Percentiles rank a stretch among this genome's conserved stretches.
phyloP scores from a whole-genome alignment of 2,888 invertebrate species.

The Neoaliturus tenellus region DNA sequence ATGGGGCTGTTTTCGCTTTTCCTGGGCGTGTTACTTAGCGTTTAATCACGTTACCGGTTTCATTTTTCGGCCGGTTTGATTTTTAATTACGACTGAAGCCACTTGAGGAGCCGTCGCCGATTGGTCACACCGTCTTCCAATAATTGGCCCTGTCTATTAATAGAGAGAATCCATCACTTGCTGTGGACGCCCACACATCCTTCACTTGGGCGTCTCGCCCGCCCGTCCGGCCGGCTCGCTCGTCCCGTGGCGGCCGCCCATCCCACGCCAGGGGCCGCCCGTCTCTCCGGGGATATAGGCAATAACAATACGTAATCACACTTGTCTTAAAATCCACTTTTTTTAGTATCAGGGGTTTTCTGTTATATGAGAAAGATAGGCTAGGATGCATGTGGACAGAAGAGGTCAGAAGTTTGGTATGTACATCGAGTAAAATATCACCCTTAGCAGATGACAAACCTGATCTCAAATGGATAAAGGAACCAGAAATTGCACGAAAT shows the following conservation, averaged over 20 bases:
- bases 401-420: too few species aligned
- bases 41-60: conserved; percentile 15
- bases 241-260: not conserved
- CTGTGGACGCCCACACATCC: conserved; percentile 14
- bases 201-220: not conserved
- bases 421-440: too few species aligned
- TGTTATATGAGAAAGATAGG: too few species aligned
- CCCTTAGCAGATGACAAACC: too few species aligned
- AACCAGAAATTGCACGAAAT: too few species aligned
- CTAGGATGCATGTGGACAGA: too few species aligned
- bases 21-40: not conserved
- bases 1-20: too few species aligned
- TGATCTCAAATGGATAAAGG: too few species aligned
- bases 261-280: not conserved
- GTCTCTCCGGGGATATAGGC: not conserved
- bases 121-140: conserved; percentile 33
- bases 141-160: conserved; percentile 32
- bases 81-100: not conserved
- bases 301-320: too few species aligned
- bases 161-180: conserved; percentile 41
- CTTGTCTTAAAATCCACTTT: too few species aligned
- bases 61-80: conserved; percentile 14
- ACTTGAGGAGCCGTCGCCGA: conserved; percentile 14
- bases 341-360: too few species aligned
- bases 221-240: not conserved